These are phyloP conservation scores for Euwallacea similis DNA, from an alignment of 1,140 invertebrate species.

Conservation along the genomic window DNA sequence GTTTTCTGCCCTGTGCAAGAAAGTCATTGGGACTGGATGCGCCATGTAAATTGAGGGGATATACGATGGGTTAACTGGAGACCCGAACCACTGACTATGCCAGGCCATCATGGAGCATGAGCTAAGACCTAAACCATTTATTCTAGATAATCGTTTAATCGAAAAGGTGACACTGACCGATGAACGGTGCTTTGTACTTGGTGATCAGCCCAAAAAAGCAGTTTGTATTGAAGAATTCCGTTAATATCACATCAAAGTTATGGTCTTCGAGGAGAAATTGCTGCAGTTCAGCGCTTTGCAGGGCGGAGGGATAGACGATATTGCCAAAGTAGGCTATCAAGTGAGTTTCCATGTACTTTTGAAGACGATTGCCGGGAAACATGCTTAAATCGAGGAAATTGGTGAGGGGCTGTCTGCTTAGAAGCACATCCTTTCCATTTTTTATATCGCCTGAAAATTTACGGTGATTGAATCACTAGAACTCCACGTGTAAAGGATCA, in stretches of 20 bases:
- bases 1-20: constrained; percentile 58
- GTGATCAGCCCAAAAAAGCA: constrained; percentile 65
- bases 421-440: constrained; percentile 49
- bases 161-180: constrained; percentile 50
- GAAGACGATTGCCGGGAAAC: constrained; percentile 46
- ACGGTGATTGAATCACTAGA: not conserved
- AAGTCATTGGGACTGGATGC: constrained; percentile 58
- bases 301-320: constrained; percentile 54
- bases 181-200: constrained; percentile 64
- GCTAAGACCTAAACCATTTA: constrained; percentile 38
- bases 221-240: constrained; percentile 69
- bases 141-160: not conserved
- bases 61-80: constrained; percentile 61
- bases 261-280: constrained; percentile 55
- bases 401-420: constrained; percentile 55
- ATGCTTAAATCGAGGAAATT: constrained; percentile 55
- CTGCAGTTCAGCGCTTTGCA: constrained; percentile 56
- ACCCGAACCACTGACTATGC: constrained; percentile 60
- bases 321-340: constrained; percentile 22
- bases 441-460: constrained; percentile 37
- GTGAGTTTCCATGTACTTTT: constrained; percentile 26
- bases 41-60: constrained; percentile 59
- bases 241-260: constrained; percentile 64
- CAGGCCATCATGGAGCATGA: constrained; percentile 64
- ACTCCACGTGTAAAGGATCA: too few species aligned